Evolutionary conservation across 2,888 invertebrate species (phyloP).

Genomic region (Spicauda simplicius): DNA sequence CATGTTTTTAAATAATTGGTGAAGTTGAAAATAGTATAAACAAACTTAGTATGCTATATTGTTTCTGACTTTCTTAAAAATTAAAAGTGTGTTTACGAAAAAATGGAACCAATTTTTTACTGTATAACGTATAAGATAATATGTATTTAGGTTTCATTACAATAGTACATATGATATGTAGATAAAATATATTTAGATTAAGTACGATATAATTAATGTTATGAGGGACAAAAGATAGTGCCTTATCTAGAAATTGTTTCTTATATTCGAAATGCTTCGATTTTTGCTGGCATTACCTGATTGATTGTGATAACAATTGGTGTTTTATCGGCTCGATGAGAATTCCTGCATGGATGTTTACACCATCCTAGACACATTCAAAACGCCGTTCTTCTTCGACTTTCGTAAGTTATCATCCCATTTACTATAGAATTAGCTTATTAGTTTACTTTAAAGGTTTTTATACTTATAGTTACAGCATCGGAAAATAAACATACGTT

Average conservation of each 20-base stretch:
- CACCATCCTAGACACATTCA: slow-evolving; percentile 28
- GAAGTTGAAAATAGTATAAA: background rate
- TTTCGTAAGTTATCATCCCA: slow-evolving; percentile 17
- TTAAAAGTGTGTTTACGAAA: too few relatives aligned
- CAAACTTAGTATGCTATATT: background rate
- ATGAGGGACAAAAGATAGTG: slow-evolving; percentile 13
- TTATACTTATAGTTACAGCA: too few relatives aligned
- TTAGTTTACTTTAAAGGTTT: too few relatives aligned
- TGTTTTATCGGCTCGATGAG: background rate
- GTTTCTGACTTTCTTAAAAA: background rate
- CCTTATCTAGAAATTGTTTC: slow-evolving; percentile 28
- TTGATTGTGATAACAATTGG: background rate
- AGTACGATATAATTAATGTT: slow-evolving; percentile 4
- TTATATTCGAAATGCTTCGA: slow-evolving; percentile 20
- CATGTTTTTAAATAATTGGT: background rate
- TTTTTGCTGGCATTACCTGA: slow-evolving; percentile 10
- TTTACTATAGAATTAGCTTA: background rate
- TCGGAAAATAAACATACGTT: background rate
- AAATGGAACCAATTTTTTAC: too few relatives aligned
- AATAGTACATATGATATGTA: too few relatives aligned
- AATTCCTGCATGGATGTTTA: slow-evolving; percentile 30
- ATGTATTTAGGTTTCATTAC: too few relatives aligned
- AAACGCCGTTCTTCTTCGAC: slow-evolving; percentile 29
- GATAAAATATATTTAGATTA: background rate
- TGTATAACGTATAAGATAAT: too few relatives aligned